Evolutionary conservation across 1,140 invertebrate species (phyloP).

Genomic region (Cyclina sinensis): DNA sequence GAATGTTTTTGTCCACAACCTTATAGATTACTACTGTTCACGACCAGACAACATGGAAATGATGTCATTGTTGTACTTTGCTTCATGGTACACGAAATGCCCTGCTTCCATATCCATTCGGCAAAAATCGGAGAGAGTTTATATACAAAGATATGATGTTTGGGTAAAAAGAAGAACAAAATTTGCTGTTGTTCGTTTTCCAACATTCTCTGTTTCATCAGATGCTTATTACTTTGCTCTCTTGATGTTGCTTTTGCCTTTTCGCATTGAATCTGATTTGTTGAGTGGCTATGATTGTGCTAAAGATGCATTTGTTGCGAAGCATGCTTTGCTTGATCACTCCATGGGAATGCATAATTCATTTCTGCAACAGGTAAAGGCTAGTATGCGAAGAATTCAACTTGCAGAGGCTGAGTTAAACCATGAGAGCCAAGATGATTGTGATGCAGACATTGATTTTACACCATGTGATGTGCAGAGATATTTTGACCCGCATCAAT

Average conservation of each 20-base stretch:
- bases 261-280: background rate
- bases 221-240: conserved; percentile 23
- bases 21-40: background rate
- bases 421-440: background rate
- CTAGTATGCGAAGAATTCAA: background rate
- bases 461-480: background rate
- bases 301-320: conserved; percentile 17
- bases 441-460: background rate
- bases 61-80: background rate
- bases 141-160: background rate
- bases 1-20: background rate
- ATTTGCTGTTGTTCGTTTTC: conserved; percentile 12
- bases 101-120: background rate
- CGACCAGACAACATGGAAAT: background rate
- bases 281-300: background rate
- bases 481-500: background rate
- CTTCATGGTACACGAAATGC: conserved; percentile 18
- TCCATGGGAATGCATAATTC: background rate
- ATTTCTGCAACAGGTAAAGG: background rate
- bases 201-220: background rate
- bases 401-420: conserved; percentile 8
- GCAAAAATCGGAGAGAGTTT: background rate
- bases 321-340: conserved; percentile 14
- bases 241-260: background rate
- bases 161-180: background rate